These are phyloP conservation scores for Notocelia uddmanniana DNA, from an alignment of 2,888 invertebrate genomes.

Conservation along the genomic window DNA sequence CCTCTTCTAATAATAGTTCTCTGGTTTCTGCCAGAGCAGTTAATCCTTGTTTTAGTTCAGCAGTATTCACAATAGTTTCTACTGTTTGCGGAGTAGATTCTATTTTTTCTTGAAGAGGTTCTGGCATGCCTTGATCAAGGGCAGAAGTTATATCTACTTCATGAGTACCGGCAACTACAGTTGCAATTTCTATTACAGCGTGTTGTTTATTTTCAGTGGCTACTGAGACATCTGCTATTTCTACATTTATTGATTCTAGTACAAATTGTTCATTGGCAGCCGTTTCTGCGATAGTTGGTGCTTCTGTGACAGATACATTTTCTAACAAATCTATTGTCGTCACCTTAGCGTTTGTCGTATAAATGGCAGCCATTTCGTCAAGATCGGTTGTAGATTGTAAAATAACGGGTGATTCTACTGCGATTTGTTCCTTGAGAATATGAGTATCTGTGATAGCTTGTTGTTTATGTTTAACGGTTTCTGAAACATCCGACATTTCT, in stretches of 20 bases:
- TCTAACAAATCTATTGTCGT: neutral
- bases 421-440: too few relatives aligned
- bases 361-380: neutral
- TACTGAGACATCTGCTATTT: neutral
- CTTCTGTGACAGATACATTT: neutral
- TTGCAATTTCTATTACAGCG: neutral
- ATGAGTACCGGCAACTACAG: neutral
- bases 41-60: slow-evolving; percentile 4
- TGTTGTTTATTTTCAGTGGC: neutral
- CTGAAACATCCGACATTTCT: neutral
- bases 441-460: too few relatives aligned
- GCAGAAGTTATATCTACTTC: neutral
- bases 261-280: neutral
- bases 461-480: neutral
- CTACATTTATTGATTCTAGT: neutral
- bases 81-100: neutral
- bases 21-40: neutral
- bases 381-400: slow-evolving; percentile 16
- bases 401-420: neutral
- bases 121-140: neutral
- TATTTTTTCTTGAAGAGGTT: neutral
- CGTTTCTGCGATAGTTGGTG: neutral
- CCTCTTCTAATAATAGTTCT: slow-evolving; percentile 1
- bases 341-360: neutral
- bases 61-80: neutral